A percentile compares a stretch with the other conserved stretches of the same genome.
These are phyloP conservation scores for Ochotona princeps DNA, from an alignment of 2,113 vertebrate genomes.

Conservation along the genomic window DNA sequence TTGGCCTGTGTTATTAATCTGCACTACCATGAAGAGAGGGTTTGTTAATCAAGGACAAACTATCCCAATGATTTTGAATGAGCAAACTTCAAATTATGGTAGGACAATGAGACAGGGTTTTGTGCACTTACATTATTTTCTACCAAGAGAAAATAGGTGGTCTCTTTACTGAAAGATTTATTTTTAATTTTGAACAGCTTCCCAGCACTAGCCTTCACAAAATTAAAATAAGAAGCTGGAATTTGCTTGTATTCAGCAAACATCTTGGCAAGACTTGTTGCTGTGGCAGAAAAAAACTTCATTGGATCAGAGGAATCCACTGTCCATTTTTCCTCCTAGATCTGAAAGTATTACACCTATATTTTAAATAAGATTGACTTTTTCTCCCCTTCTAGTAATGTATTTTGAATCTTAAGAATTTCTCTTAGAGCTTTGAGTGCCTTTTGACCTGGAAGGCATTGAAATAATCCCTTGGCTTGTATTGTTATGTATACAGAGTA, in stretches of 20 bases:
- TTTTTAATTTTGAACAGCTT: conserved; percentile 86
- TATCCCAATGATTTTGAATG: conserved; percentile 58
- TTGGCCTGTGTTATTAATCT: conserved; percentile 68
- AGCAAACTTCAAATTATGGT: conserved; percentile 30
- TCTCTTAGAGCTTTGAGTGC: neutral
- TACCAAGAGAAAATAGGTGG: conserved; percentile 67
- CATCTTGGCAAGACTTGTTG: conserved; percentile 38
- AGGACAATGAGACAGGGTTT: conserved; percentile 32
- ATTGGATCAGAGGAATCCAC: conserved; percentile 38
- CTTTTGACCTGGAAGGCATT: neutral
- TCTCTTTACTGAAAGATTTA: conserved; percentile 84
- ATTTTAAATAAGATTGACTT: conserved; percentile 34
- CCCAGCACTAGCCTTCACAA: conserved; percentile 67
- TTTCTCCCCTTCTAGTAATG: neutral
- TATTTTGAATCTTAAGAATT: neutral
- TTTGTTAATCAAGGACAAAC: conserved; percentile 75
- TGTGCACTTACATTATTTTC: neutral
- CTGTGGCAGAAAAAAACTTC: neutral
- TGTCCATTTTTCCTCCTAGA: neutral
- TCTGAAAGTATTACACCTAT: conserved; percentile 43
- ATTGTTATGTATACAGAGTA: neutral
- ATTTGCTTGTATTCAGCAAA: conserved; percentile 75
- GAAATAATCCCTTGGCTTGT: conserved; percentile 52
- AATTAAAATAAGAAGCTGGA: conserved; percentile 70
- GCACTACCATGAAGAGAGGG: conserved; percentile 48